Conservation (phyloP, 2,113 vertebrate species). For the Siniperca chuatsi region DNA sequence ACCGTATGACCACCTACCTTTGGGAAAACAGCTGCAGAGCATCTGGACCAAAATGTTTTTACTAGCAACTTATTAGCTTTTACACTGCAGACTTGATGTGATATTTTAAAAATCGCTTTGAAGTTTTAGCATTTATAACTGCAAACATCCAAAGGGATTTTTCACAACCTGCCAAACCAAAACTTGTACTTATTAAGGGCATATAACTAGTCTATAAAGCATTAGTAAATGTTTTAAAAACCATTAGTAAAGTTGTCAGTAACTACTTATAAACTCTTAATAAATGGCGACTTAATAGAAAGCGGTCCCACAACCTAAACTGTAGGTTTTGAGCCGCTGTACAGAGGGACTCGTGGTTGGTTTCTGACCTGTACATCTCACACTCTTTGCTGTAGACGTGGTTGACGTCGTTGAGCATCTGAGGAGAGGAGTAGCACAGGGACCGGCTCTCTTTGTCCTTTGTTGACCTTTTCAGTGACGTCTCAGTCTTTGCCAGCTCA, state of each 20-base stretch:
- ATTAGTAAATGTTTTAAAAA: no score
- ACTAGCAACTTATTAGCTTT: neutral
- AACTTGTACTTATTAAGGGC: no score
- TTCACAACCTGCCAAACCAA: no score
- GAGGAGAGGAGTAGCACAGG: constrained; percentile 83
- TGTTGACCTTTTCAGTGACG: constrained; percentile 82
- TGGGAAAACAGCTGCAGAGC: neutral
- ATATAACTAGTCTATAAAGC: no score
- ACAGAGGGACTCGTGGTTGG: neutral
- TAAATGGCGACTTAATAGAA: no score
- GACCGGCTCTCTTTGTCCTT: constrained; percentile 9
- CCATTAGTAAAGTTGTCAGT: no score
- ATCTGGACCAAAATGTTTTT: neutral
- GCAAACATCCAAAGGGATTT: no score
- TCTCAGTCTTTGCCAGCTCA: constrained; percentile 89
- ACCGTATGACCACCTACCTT: neutral
- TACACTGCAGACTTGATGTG: no score
- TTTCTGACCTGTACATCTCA: constrained; percentile 91
- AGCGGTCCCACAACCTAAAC: no score
- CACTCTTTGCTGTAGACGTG: constrained; percentile 81
- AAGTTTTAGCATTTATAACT: neutral
- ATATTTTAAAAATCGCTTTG: neutral
- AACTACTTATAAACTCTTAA: no score
- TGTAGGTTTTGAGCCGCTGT: neutral
- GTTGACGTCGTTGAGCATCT: constrained; percentile 80